phyloP scores from a whole-genome alignment of 2,113 vertebrate genomes.

The Silurus meridionalis region DNA sequence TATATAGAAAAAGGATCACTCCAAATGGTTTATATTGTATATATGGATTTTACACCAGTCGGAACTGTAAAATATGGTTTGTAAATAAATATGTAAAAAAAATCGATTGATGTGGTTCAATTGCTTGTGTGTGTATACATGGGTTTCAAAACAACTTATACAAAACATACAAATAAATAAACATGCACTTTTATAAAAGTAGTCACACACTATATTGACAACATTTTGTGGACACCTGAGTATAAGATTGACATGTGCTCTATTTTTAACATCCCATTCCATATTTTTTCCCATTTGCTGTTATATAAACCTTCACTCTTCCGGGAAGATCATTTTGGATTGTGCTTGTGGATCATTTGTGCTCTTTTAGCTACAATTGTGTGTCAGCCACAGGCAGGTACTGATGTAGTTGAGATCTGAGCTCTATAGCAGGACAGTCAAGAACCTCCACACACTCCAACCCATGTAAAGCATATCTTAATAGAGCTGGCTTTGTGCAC shows the following conservation, averaged over 20 bases:
- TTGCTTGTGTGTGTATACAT: background rate
- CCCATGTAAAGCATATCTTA: too few species aligned
- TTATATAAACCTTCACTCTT: too few species aligned
- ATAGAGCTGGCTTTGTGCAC: too few species aligned
- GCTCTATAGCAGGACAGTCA: too few species aligned
- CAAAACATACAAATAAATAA: background rate
- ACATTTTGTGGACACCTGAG: too few species aligned
- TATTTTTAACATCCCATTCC: background rate
- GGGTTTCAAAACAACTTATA: background rate
- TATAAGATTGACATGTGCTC: background rate
- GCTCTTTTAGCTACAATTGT: too few species aligned
- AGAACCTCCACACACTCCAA: too few species aligned
- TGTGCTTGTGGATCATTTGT: too few species aligned
- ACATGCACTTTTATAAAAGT: background rate
- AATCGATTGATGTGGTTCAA: background rate
- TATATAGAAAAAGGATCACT: background rate
- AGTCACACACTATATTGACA: background rate
- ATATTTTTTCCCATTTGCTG: too few species aligned
- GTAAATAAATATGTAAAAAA: slow-evolving; percentile 36
- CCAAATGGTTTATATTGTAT: slow-evolving; percentile 24
- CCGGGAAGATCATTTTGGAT: too few species aligned
- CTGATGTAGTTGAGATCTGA: too few species aligned
- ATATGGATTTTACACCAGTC: slow-evolving; percentile 26
- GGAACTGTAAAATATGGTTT: slow-evolving; percentile 11
- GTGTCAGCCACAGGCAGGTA: too few species aligned